Percentiles rank a stretch among this genome's conserved stretches.
phyloP scores from a whole-genome alignment of 2,888 invertebrate genomes.

The Euclidia mi region DNA sequence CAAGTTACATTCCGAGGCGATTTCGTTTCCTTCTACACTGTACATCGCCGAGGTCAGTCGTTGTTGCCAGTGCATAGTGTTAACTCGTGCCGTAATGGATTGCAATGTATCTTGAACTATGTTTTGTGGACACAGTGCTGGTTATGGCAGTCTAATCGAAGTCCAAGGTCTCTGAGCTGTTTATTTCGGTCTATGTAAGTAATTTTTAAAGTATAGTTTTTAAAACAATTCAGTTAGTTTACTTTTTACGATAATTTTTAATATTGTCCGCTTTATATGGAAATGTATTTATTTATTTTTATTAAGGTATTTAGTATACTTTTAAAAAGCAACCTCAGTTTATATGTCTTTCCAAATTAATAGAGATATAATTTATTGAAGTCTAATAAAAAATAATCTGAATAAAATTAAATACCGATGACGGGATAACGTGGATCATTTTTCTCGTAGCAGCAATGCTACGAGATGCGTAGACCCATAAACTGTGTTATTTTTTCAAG shows the following conservation, averaged over 20 bases:
- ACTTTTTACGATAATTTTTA: constrained; percentile 28
- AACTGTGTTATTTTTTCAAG: background rate
- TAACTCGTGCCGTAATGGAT: constrained; percentile 75
- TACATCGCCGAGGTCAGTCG: constrained; percentile 64
- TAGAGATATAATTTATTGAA: too few species aligned
- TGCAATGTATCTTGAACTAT: constrained; percentile 51
- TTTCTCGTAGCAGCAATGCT: constrained; percentile 18
- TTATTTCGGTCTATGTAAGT: constrained; percentile 73
- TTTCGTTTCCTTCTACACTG: constrained; percentile 59
- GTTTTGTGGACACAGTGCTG: constrained; percentile 69
- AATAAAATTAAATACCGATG: too few species aligned
- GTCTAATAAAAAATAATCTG: too few species aligned
- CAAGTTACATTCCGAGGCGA: constrained; percentile 61
- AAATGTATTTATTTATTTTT: background rate
- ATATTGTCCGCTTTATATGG: background rate
- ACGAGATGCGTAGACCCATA: constrained; percentile 21
- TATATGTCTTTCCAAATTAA: too few species aligned
- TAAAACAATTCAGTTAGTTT: too few species aligned
- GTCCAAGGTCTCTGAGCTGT: constrained; percentile 80
- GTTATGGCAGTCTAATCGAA: constrained; percentile 68
- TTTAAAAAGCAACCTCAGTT: too few species aligned
- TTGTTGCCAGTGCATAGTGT: constrained; percentile 57
- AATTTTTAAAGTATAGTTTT: constrained; percentile 53
- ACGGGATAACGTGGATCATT: background rate
- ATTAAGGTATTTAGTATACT: background rate